A percentile compares a stretch with the other conserved stretches of the same genome.
These are phyloP conservation scores for Brachynemurus nebulosus DNA, from an alignment of 2,888 invertebrate genomes.

Conservation along the genomic window DNA sequence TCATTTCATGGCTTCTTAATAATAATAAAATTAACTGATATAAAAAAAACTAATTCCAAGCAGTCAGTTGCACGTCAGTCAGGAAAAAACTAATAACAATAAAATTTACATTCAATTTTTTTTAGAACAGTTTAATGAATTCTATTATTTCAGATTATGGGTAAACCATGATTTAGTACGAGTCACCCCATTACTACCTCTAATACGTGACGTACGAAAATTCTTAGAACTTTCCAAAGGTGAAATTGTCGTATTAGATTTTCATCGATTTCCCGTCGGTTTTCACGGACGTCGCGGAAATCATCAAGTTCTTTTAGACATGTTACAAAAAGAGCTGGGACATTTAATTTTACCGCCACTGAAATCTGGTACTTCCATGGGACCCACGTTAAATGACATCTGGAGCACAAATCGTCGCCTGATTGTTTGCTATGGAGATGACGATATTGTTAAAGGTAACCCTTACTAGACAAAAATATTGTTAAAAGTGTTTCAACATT, in stretches of 20 bases:
- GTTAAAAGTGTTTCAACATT: neutral
- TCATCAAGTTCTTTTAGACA: conserved; percentile 36
- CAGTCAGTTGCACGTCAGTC: neutral
- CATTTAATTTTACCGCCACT: conserved; percentile 35
- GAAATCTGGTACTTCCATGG: conserved; percentile 30
- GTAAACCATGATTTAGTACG: conserved; percentile 58
- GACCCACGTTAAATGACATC: conserved; percentile 43
- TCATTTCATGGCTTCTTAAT: too few species aligned
- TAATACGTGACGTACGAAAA: conserved; percentile 52
- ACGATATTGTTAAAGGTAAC: conserved; percentile 34
- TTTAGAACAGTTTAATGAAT: neutral
- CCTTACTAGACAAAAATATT: conserved; percentile 19
- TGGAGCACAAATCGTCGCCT: conserved; percentile 39
- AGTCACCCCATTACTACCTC: conserved; percentile 48
- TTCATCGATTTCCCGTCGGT: conserved; percentile 59
- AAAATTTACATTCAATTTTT: neutral
- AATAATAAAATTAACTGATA: too few species aligned
- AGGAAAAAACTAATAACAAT: neutral
- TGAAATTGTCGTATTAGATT: conserved; percentile 66
- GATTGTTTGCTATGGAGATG: conserved; percentile 43
- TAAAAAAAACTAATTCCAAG: neutral
- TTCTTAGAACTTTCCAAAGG: conserved; percentile 51
- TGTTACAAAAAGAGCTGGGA: conserved; percentile 39
- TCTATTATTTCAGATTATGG: conserved; percentile 43
- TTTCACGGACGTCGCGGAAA: conserved; percentile 29